These are phyloP conservation scores for Trichonephila clavipes DNA, from an alignment of 1,140 invertebrate genomes.

Conservation along the genomic window DNA sequence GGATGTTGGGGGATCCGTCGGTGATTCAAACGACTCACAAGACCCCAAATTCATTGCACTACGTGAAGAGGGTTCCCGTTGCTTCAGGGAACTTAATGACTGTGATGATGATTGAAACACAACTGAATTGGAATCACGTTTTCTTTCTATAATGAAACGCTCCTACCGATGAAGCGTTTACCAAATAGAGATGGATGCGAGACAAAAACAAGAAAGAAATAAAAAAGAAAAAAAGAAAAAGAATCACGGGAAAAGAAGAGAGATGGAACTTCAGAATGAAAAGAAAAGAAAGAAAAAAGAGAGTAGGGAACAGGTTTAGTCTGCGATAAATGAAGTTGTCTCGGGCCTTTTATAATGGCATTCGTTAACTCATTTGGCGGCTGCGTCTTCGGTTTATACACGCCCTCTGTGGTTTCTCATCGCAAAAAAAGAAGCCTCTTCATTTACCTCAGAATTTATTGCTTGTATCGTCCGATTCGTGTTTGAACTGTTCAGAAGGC, in stretches of 20 bases:
- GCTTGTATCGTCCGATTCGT: neutral
- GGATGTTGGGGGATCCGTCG: neutral
- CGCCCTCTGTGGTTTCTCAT: slow-evolving; percentile 7
- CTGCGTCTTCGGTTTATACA: neutral
- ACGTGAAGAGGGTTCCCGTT: slow-evolving; percentile 15
- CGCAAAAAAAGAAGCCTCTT: neutral
- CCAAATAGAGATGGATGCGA: slow-evolving; percentile 70
- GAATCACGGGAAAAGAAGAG: neutral
- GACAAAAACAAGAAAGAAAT: slow-evolving; percentile 18
- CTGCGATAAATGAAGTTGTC: slow-evolving; percentile 66
- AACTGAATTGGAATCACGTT: slow-evolving; percentile 72
- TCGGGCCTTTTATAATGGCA: slow-evolving; percentile 21
- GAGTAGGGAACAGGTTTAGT: slow-evolving; percentile 50
- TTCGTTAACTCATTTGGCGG: slow-evolving; percentile 50
- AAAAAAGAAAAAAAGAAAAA: neutral
- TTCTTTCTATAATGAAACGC: slow-evolving; percentile 65
- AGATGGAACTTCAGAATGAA: neutral
- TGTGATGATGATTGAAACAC: slow-evolving; percentile 70
- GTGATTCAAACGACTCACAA: neutral
- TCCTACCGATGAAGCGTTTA: slow-evolving; percentile 68
- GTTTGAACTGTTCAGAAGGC: neutral
- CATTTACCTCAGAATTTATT: slow-evolving; percentile 3
- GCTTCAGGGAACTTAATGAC: slow-evolving; percentile 47
- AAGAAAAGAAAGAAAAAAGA: slow-evolving; percentile 1
- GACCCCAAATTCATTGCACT: slow-evolving; percentile 44